Evolutionary conservation across 2,888 invertebrate species (phyloP).

Genomic region (Charanyca ferruginea): DNA sequence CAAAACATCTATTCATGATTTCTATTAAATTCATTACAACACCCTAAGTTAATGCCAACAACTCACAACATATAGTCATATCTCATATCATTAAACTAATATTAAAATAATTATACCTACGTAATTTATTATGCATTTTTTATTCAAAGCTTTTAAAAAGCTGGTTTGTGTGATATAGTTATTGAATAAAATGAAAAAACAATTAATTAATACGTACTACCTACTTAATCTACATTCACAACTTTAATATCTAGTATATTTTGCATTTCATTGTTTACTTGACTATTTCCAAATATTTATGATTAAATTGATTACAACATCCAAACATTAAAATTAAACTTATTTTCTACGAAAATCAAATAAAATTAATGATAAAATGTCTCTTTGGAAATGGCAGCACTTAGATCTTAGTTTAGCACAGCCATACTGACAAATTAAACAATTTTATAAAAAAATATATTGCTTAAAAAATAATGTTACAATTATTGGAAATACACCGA

Average conservation of each 20-base stretch:
- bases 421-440: conserved; percentile 61
- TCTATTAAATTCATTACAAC: conserved; percentile 20
- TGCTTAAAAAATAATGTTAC: not conserved
- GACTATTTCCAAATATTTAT: conserved; percentile 8
- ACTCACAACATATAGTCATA: conserved; percentile 26
- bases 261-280: conserved; percentile 9
- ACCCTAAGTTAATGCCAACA: conserved; percentile 19
- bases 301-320: conserved; percentile 3
- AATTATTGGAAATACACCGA: conserved; percentile 4
- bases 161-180: not conserved
- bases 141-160: conserved; percentile 11
- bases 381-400: conserved; percentile 65
- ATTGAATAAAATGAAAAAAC: not conserved
- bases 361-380: conserved; percentile 31
- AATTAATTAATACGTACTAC: not conserved
- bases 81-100: not conserved
- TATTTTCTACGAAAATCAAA: conserved; percentile 22
- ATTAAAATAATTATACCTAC: not conserved
- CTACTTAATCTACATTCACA: not conserved
- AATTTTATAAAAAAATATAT: conserved; percentile 7
- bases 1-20: conserved; percentile 24
- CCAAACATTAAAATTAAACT: conserved; percentile 26
- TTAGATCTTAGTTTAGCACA: conserved; percentile 64
- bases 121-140: not conserved
- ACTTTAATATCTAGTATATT: not conserved